Base-by-base conservation (phyloP, 2,113 vertebrate species). In the Pedetes capensis region DNA sequence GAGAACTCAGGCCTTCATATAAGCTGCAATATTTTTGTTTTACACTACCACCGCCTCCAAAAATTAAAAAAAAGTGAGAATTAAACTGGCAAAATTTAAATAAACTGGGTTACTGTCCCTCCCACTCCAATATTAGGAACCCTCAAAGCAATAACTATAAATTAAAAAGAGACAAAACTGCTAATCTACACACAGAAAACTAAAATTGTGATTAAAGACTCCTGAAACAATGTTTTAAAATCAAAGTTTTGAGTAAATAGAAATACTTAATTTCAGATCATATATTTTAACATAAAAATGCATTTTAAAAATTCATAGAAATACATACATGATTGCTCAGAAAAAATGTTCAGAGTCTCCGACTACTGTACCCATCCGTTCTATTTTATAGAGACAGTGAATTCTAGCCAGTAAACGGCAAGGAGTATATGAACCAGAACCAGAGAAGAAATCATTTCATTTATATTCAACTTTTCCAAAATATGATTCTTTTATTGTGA, bases 401-500 rank as follows among this genome's bases (percentile, higher is more conserved):
- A 83, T 64, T 91, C 14, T 34, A 64, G 17, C 17, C 22, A 91
- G 1, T 69, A 39, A 87, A 87, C 92, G n/a, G 22, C 9, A 69
- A 39, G 84, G 51, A 85, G 22, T 42, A 68, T n/a, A 72, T 74
- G 23, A 80, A 44, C 2, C 82, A 93, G 64, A 96, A 96, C 9
- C 3, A 89, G 87, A 86, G 78, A 63, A 71, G 69, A 98, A 97
- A 69, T 53, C 22, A 96, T 47, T 94, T 96, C 83, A 88, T 37
- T 87, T 82, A 91, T 87, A 82, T 95, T 96, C 69, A 89, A 91
- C 23, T 85, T 98, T 96, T 63, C 80, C 55, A 93, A 97, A 97
- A 49, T 1, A 10, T 71, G 18, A 23, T 20, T 96, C 59, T 91
- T 83, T 23, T 93, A 87, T 80, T 87, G 20, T 53, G 34, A 32